Evolutionary conservation across 2,113 vertebrate genomes (phyloP).

Genomic region (Campylomormyrus tamandua): DNA sequence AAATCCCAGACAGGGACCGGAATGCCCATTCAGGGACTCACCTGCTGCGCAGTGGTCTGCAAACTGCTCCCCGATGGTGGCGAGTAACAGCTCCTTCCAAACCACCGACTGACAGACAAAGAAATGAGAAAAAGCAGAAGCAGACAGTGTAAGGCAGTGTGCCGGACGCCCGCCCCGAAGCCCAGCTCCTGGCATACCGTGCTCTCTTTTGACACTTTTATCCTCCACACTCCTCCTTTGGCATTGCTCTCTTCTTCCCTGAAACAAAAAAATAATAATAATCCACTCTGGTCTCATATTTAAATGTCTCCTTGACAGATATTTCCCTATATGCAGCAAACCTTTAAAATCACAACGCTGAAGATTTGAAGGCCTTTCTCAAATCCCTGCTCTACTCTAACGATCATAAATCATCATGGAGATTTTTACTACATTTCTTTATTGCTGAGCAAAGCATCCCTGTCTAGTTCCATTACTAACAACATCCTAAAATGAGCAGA

Average conservation of each 20-base stretch:
- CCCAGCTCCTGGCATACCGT: constrained; percentile 65
- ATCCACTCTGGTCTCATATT: background rate
- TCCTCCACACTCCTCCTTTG: constrained; percentile 91
- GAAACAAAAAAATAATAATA: constrained; percentile 4
- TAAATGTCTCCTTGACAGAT: background rate
- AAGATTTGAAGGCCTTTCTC: background rate
- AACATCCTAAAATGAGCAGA: background rate
- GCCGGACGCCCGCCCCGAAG: background rate
- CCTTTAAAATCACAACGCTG: background rate
- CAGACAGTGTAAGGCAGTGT: background rate
- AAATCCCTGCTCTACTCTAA: background rate
- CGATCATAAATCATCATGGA: background rate
- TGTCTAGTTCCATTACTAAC: background rate
- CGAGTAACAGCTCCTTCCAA: constrained; percentile 93
- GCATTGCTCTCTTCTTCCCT: constrained; percentile 98
- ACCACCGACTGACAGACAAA: constrained; percentile 65
- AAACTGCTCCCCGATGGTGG: constrained; percentile 93
- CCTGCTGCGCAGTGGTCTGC: constrained; percentile 77
- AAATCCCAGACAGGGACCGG: background rate
- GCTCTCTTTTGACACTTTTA: constrained; percentile 89
- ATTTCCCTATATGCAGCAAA: background rate
- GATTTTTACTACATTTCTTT: background rate
- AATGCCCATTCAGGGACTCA: constrained; percentile 43
- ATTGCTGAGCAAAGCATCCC: background rate
- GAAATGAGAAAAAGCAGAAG: background rate